A percentile compares a stretch with the other conserved stretches of the same genome.
Evolutionary conservation across 2,113 vertebrate species (phyloP).

Genomic region (Plectropomus leopardus): DNA sequence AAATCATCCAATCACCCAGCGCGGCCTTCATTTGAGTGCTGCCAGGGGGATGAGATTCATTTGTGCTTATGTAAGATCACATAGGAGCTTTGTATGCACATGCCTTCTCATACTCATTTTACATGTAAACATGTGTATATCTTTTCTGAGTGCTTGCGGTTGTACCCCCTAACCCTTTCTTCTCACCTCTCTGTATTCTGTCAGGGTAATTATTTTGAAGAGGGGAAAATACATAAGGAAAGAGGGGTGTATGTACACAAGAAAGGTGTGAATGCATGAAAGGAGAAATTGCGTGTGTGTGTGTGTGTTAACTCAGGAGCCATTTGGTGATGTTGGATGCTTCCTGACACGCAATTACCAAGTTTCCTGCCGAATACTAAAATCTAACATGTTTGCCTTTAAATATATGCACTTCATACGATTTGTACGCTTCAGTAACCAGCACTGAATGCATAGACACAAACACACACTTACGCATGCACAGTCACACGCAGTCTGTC

Average conservation of each 20-base stretch:
- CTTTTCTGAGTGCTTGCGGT: not conserved
- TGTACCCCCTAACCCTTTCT: constrained; percentile 23
- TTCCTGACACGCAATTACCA: constrained; percentile 24
- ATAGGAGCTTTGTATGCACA: constrained; percentile 7
- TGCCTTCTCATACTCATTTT: constrained; percentile 3
- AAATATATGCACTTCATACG: constrained; percentile 6
- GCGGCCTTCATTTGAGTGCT: constrained; percentile 40
- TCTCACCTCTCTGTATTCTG: constrained; percentile 44
- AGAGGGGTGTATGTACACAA: not conserved
- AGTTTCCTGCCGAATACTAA: constrained; percentile 28
- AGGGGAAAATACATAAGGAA: constrained; percentile 9
- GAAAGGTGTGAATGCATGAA: constrained; percentile 41
- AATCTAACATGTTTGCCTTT: constrained; percentile 52
- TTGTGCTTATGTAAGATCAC: constrained; percentile 21
- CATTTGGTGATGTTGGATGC: constrained; percentile 48
- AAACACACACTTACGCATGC: constrained; percentile 51
- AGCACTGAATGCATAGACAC: constrained; percentile 7
- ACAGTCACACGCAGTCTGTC: constrained; percentile 57
- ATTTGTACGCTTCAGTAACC: constrained; percentile 3
- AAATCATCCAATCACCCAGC: constrained; percentile 74
- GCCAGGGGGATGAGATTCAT: constrained; percentile 43
- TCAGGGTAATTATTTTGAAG: constrained; percentile 65
- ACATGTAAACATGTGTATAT: constrained; percentile 14
- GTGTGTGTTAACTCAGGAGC: constrained; percentile 12
- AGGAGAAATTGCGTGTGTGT: constrained; percentile 27